Percentiles rank a stretch among this genome's conserved stretches.
phyloP scores from a whole-genome alignment of 1,140 invertebrate species.

The Papilio xuthus region DNA sequence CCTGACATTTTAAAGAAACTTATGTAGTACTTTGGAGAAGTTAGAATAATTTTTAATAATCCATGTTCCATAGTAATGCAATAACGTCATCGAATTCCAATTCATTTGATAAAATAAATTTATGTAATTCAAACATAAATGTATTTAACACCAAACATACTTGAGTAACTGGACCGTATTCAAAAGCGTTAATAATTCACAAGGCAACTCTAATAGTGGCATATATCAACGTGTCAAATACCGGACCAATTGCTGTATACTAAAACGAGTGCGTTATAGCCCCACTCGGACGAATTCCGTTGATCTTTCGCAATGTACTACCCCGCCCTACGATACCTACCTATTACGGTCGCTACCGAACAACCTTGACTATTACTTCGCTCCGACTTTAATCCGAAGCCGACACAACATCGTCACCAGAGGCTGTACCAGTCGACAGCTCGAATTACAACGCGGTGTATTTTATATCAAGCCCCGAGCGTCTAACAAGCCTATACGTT shows the following conservation, averaged over 20 bases:
- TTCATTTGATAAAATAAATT: constrained; percentile 11
- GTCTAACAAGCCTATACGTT: constrained; percentile 64
- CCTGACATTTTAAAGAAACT: not conserved
- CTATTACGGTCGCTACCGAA: constrained; percentile 73
- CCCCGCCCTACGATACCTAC: constrained; percentile 68
- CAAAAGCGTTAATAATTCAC: constrained; percentile 51
- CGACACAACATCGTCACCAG: constrained; percentile 62
- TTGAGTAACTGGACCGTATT: not conserved
- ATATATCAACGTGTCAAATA: constrained; percentile 75
- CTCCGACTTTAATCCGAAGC: constrained; percentile 56
- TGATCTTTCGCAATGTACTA: constrained; percentile 60
- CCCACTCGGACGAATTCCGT: constrained; percentile 67
- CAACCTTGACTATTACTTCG: constrained; percentile 72
- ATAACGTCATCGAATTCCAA: constrained; percentile 7
- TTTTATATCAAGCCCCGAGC: constrained; percentile 64
- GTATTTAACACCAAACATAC: not conserved
- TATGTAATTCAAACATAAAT: constrained; percentile 21
- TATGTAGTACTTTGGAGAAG: not conserved
- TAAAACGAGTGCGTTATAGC: constrained; percentile 58
- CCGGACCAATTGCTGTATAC: constrained; percentile 69
- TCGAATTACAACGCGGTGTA: constrained; percentile 63
- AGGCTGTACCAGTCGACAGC: constrained; percentile 70
- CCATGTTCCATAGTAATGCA: not conserved
- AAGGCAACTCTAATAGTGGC: constrained; percentile 51
- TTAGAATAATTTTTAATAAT: no score